phyloP scores from a whole-genome alignment of 1,140 invertebrate genomes.

The Drosophila prosaltans region DNA sequence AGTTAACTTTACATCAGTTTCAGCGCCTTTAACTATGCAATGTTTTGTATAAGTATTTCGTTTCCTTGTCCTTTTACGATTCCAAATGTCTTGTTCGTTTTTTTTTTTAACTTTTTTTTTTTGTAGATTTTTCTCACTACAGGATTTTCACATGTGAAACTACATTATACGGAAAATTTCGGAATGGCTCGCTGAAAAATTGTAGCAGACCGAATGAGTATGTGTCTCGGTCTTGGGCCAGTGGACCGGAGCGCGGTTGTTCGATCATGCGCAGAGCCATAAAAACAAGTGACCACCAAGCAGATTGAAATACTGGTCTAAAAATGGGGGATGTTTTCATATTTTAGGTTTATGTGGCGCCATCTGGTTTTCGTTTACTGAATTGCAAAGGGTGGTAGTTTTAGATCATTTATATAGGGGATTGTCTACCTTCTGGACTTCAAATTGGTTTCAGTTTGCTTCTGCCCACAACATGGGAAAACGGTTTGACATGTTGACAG shows the following conservation, averaged over 20 bases:
- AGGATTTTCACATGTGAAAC: conserved; percentile 61
- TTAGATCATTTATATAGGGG: not conserved
- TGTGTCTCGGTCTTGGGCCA: conserved; percentile 37
- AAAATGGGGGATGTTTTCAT: conserved; percentile 41
- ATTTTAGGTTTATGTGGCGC: conserved; percentile 20
- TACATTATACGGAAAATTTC: conserved; percentile 64
- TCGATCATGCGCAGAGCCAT: conserved; percentile 54
- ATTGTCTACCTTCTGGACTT: too few species aligned
- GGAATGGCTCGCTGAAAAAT: conserved; percentile 59
- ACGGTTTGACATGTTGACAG: not conserved
- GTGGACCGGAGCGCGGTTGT: conserved; percentile 24
- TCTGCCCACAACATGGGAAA: conserved; percentile 2
- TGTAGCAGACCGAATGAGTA: conserved; percentile 49
- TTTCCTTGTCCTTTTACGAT: not conserved
- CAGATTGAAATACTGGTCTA: not conserved
- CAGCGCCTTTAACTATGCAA: conserved; percentile 60
- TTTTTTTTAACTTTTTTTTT: conserved; percentile 6
- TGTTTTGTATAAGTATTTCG: not conserved
- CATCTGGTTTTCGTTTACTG: conserved; percentile 31
- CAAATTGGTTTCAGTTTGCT: not conserved
- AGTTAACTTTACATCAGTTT: conserved; percentile 20
- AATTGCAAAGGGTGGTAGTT: not conserved
- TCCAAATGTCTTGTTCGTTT: not conserved
- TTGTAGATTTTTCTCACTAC: conserved; percentile 31
- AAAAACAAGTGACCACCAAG: conserved; percentile 61